Percentiles rank a stretch among this genome's conserved stretches.
phyloP scores from a whole-genome alignment of 2,113 vertebrate genomes.

The Rhea americana region DNA sequence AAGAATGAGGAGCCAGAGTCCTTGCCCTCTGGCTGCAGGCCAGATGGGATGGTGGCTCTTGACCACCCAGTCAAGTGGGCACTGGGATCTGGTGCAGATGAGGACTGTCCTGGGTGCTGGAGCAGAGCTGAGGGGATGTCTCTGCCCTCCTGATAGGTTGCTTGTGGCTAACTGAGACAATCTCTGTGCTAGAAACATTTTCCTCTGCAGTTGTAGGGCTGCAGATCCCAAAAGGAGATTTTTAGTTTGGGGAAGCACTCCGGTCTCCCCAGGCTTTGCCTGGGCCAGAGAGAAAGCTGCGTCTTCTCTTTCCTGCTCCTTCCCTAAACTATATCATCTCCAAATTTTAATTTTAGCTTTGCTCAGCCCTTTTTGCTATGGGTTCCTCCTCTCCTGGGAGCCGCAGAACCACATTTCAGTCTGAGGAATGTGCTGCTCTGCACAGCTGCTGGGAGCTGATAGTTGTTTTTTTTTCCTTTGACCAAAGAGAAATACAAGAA shows the following conservation, averaged over 20 bases:
- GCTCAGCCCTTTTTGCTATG: slow-evolving; percentile 65
- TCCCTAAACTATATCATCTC: slow-evolving; percentile 29
- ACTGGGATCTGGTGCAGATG: not conserved
- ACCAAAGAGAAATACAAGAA: slow-evolving; percentile 57
- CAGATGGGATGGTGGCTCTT: too few relatives aligned
- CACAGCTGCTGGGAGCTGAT: slow-evolving; percentile 57
- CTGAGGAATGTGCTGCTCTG: slow-evolving; percentile 66
- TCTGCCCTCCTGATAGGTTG: not conserved
- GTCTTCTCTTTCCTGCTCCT: not conserved
- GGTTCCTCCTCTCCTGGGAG: slow-evolving; percentile 43
- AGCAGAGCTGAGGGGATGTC: not conserved
- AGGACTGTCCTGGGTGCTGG: not conserved
- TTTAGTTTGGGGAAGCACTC: not conserved
- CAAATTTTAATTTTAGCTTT: slow-evolving; percentile 53
- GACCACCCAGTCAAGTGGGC: too few relatives aligned
- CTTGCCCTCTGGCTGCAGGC: too few relatives aligned
- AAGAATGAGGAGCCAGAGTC: too few relatives aligned
- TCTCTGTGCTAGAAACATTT: not conserved
- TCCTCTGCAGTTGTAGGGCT: not conserved
- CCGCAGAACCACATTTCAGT: slow-evolving; percentile 32
- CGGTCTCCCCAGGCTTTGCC: not conserved
- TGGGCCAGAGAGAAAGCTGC: not conserved
- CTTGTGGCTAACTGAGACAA: accelerated
- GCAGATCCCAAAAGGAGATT: not conserved
- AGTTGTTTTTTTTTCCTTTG: not conserved